Evolutionary conservation across 1,140 invertebrate species (phyloP).

Genomic region (Drosophila pallidifrons): DNA sequence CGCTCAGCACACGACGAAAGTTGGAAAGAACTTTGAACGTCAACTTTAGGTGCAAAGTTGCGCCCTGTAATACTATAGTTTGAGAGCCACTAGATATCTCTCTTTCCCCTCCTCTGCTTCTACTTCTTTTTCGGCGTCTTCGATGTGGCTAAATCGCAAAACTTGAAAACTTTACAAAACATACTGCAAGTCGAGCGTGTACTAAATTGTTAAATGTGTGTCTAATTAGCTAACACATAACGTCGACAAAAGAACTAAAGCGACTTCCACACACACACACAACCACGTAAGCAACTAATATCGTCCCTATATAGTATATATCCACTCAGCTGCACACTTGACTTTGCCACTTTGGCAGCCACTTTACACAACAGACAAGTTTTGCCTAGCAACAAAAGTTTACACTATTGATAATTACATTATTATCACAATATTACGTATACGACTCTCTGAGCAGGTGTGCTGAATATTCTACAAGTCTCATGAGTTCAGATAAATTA

Average conservation of each 20-base stretch:
- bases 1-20: slow-evolving; percentile 19
- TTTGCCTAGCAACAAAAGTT: too few relatives aligned
- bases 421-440: too few relatives aligned
- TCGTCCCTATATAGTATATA: too few relatives aligned
- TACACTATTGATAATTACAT: too few relatives aligned
- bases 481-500: too few relatives aligned
- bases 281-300: too few relatives aligned
- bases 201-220: slow-evolving; percentile 11
- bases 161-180: slow-evolving; percentile 1
- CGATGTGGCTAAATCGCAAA: slow-evolving; percentile 7
- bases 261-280: neutral
- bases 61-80: slow-evolving; percentile 24
- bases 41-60: slow-evolving; percentile 19
- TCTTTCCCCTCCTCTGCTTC: too few relatives aligned
- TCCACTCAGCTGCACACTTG: too few relatives aligned
- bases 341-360: too few relatives aligned
- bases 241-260: neutral
- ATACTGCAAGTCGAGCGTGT: slow-evolving; percentile 3
- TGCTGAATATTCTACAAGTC: too few relatives aligned
- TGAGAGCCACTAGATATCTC: slow-evolving; percentile 26
- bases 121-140: neutral
- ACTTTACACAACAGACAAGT: too few relatives aligned
- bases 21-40: slow-evolving; percentile 22
- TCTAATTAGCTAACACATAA: slow-evolving; percentile 27
- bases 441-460: too few relatives aligned